phyloP scores from a whole-genome alignment of 1,140 invertebrate species.

The Pomacea maculata region DNA sequence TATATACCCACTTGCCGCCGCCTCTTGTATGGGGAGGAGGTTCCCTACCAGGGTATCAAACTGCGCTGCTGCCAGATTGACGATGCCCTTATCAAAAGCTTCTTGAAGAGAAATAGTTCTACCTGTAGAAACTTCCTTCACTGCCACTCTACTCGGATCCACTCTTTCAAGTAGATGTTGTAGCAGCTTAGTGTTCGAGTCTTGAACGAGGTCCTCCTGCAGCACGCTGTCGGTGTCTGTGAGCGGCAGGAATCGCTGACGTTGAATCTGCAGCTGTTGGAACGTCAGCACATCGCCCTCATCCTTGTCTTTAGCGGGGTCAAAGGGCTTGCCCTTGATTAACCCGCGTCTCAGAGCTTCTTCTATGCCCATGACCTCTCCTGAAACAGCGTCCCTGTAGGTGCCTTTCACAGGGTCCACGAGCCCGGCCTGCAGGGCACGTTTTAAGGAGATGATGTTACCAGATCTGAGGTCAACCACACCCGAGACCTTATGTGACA shows the following conservation, averaged over 20 bases:
- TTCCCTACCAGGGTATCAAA: slow-evolving; percentile 62
- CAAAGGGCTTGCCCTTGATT: slow-evolving; percentile 58
- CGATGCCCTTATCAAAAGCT: slow-evolving; percentile 80
- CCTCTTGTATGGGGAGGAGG: slow-evolving; percentile 81
- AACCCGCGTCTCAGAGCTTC: slow-evolving; percentile 70
- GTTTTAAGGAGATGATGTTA: slow-evolving; percentile 55
- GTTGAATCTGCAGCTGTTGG: slow-evolving; percentile 54
- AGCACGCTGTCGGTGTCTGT: slow-evolving; percentile 20
- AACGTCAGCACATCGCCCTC: slow-evolving; percentile 77
- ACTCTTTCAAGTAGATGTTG: slow-evolving; percentile 67
- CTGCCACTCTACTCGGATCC: slow-evolving; percentile 78
- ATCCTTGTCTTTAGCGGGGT: slow-evolving; percentile 60
- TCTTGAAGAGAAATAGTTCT: slow-evolving; percentile 77
- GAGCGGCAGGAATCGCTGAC: slow-evolving; percentile 46
- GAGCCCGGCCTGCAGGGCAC: slow-evolving; percentile 55
- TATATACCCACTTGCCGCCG: slow-evolving; percentile 81
- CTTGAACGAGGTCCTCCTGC: slow-evolving; percentile 75
- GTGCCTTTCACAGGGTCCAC: slow-evolving; percentile 53
- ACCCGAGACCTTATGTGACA: slow-evolving; percentile 44
- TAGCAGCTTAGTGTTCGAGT: slow-evolving; percentile 43
- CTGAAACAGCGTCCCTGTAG: slow-evolving; percentile 57
- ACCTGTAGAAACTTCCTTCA: slow-evolving; percentile 78
- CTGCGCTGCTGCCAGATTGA: slow-evolving; percentile 67
- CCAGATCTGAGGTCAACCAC: slow-evolving; percentile 57
- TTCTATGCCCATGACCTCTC: slow-evolving; percentile 64